Conservation (phyloP, 2,888 invertebrate genomes). For the Andrena praecox region DNA sequence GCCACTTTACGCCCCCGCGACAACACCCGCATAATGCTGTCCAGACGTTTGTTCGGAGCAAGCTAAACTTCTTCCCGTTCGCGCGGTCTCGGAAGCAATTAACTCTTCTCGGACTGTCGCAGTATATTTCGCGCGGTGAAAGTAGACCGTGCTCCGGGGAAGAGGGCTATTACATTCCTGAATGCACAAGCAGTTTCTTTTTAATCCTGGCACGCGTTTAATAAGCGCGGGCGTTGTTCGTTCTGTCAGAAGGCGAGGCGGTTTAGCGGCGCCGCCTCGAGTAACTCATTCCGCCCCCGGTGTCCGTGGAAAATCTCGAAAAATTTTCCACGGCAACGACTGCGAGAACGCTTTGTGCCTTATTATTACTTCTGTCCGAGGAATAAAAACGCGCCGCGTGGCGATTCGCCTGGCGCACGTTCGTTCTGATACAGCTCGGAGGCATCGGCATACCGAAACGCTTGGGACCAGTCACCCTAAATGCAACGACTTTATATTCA, state of each 20-base stretch:
- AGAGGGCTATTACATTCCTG: conserved; percentile 28
- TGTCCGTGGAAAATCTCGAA: conserved; percentile 22
- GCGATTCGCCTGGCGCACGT: too few relatives aligned
- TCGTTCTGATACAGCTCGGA: too few relatives aligned
- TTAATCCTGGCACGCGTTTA: conserved; percentile 59
- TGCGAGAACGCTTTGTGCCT: not conserved
- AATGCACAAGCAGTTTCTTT: conserved; percentile 47
- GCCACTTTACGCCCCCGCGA: not conserved
- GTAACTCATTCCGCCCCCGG: conserved; percentile 5
- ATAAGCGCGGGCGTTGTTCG: conserved; percentile 47
- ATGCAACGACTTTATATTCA: not conserved
- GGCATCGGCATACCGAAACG: too few relatives aligned
- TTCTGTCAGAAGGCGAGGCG: conserved; percentile 6
- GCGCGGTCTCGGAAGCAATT: conserved; percentile 13
- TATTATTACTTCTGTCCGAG: not conserved
- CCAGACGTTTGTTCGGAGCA: not conserved
- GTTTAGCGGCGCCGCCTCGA: conserved; percentile 13
- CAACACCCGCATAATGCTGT: not conserved
- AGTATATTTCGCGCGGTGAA: conserved; percentile 10
- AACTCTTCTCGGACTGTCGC: conserved; percentile 21
- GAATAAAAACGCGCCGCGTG: not conserved
- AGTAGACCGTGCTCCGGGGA: not conserved
- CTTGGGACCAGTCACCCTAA: not conserved
- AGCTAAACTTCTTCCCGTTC: not conserved
- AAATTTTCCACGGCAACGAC: conserved; percentile 18